Evolutionary conservation across 2,113 vertebrate species (phyloP), one percentile per base, ranked within the genome.

Genomic region (Python bivittatus): DNA sequence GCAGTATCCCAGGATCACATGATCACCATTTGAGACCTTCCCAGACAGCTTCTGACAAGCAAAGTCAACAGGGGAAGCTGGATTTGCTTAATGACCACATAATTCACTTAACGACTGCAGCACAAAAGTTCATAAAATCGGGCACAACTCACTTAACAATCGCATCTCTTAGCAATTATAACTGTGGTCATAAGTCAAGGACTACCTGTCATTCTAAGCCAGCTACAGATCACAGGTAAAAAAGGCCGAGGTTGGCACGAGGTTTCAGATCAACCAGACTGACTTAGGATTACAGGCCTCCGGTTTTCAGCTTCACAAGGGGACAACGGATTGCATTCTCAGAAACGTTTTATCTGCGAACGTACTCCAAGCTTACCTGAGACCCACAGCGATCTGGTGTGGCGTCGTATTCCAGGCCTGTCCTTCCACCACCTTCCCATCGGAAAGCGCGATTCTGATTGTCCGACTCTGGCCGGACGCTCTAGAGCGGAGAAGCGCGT

Each of bases 401-500:
- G 98, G 98, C 0, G 97, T 98, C 25, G 97, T 98, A 93, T 94
- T 97, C 98, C 98, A 98, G 1, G 95, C 96, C 33, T 98, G 92
- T 8, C 97, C 98, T 91, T 96, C 88, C 53, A 95, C n/a, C 0
- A 15, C 57, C 23, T 92, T 96, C 86, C 97, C 97, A 92, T 95
- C 95, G 1, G 84, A 38, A 91, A 98, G 85, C 48, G 13, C 96
- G 54, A 98, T 92, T 92, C 94, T 95, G 94, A 98, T 98, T 1
- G 79, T 11, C 23, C 92, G 93, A 93, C 96, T 96, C 84, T 96
- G 86, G 44, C 93, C 94, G 72, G 96, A 95, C 0, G 92, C 97
- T 94, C 93, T 93, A 86, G 94, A 25, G 42, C 92, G 94, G 44
- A 97, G 94, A 88, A 97, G 95, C 72, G 94, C 93, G 89, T 98